Evolutionary conservation across 2,113 vertebrate genomes (phyloP).

Genomic region (Siniperca knerii): DNA sequence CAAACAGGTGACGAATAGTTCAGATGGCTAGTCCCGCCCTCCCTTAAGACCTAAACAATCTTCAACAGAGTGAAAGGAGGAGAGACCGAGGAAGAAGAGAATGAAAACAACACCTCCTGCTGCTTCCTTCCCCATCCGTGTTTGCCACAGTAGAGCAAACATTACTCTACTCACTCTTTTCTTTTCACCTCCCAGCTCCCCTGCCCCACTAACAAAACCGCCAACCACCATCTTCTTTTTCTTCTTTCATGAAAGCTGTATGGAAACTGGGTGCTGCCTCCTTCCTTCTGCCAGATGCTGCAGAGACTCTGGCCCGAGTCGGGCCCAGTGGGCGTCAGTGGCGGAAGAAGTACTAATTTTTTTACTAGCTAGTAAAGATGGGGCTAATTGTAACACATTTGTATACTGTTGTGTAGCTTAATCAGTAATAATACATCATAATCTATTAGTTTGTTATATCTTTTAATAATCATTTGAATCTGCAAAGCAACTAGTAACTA

Average conservation of each 20-base stretch:
- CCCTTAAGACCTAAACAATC: conserved; percentile 34
- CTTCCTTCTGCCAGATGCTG: conserved; percentile 38
- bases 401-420: background rate
- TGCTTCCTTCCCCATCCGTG: conserved; percentile 42
- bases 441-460: background rate
- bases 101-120: conserved; percentile 47
- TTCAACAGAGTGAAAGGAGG: conserved; percentile 23
- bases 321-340: conserved; percentile 44
- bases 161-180: conserved; percentile 20
- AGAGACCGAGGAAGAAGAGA: conserved; percentile 12
- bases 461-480: background rate
- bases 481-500: background rate
- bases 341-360: background rate
- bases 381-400: background rate
- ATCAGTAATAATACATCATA: background rate
- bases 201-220: conserved; percentile 4
- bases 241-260: conserved; percentile 19
- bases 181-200: conserved; percentile 38
- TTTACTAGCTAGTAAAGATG: background rate
- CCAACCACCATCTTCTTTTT: conserved; percentile 8
- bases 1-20: background rate
- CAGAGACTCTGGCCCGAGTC: conserved; percentile 23
- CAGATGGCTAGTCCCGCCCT: background rate
- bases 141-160: conserved; percentile 47
- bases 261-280: conserved; percentile 36